phyloP scores from a whole-genome alignment of 2,888 invertebrate species.

The Odontomyia ornata region DNA sequence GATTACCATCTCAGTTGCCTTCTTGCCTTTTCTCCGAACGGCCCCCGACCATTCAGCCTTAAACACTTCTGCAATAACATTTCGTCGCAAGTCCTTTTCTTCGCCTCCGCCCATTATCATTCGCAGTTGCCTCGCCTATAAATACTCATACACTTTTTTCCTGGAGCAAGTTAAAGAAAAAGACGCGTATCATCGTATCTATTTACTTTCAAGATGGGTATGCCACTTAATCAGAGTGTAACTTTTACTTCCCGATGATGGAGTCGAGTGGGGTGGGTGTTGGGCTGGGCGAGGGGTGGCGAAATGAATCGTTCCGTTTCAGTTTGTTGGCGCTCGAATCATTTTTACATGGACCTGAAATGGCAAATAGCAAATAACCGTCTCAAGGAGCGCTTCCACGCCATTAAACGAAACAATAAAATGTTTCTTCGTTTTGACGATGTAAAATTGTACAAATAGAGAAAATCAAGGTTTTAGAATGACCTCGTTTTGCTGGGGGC shows the following conservation, averaged over 20 bases:
- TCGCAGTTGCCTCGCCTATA: slow-evolving; percentile 36
- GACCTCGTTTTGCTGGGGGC: not conserved
- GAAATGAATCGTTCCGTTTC: not conserved
- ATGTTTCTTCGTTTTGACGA: slow-evolving; percentile 36
- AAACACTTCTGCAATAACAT: not conserved
- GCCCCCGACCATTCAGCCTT: not conserved
- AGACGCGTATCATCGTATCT: slow-evolving; percentile 36
- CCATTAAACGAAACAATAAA: slow-evolving; percentile 43
- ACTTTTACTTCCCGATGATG: slow-evolving; percentile 29
- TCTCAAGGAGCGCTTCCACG: slow-evolving; percentile 30
- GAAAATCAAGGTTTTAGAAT: slow-evolving; percentile 27
- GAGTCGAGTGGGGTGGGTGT: not conserved
- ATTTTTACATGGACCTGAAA: slow-evolving; percentile 40
- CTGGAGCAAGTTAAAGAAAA: slow-evolving; percentile 20
- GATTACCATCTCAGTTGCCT: slow-evolving; percentile 33
- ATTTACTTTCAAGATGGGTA: slow-evolving; percentile 44
- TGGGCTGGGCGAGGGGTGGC: too few relatives aligned
- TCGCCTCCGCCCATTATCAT: slow-evolving; percentile 20
- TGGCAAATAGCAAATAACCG: slow-evolving; percentile 32
- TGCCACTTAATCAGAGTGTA: slow-evolving; percentile 42
- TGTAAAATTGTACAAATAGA: slow-evolving; percentile 19
- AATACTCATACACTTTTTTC: slow-evolving; percentile 30
- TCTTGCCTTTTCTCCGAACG: not conserved
- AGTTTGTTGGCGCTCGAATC: slow-evolving; percentile 8
- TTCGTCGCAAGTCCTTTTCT: not conserved